phyloP scores from a whole-genome alignment of 2,797 vertebrate species.

The Falco columbarius region DNA sequence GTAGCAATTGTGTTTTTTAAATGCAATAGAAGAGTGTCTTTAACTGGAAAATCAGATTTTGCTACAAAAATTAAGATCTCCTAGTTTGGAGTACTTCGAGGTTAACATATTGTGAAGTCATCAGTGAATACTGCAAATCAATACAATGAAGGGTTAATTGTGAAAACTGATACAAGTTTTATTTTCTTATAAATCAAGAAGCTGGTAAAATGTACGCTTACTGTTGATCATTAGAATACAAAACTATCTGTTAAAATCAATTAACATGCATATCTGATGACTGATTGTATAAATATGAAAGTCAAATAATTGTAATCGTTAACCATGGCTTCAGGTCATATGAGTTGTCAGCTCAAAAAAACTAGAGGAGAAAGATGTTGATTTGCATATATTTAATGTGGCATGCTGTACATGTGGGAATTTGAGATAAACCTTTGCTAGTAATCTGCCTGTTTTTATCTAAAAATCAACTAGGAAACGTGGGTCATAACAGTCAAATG shows the following conservation, averaged over 20 bases:
- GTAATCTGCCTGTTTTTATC: slow-evolving; percentile 59
- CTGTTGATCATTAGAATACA: slow-evolving; percentile 56
- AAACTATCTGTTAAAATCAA: slow-evolving; percentile 64
- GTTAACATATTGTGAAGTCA: not conserved
- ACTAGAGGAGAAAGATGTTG: slow-evolving; percentile 24
- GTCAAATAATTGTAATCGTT: slow-evolving; percentile 68
- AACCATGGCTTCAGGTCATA: slow-evolving; percentile 68
- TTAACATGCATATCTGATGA: slow-evolving; percentile 68
- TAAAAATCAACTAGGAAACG: not conserved
- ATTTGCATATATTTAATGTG: slow-evolving; percentile 67
- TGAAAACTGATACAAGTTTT: not conserved
- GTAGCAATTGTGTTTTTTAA: not conserved
- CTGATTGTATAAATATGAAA: slow-evolving; percentile 69
- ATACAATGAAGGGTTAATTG: not conserved
- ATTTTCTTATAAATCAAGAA: slow-evolving; percentile 35
- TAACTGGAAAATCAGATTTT: not conserved
- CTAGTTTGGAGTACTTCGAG: not conserved
- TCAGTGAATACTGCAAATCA: not conserved
- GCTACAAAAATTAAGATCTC: not conserved
- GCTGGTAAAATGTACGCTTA: slow-evolving; percentile 4
- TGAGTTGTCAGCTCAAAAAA: slow-evolving; percentile 60
- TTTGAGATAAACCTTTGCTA: slow-evolving; percentile 55
- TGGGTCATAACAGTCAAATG: not conserved
- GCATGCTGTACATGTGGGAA: slow-evolving; percentile 46
- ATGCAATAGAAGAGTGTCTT: not conserved